phyloP scores from a whole-genome alignment of 2,888 invertebrate genomes.

The Carcina quercana region DNA sequence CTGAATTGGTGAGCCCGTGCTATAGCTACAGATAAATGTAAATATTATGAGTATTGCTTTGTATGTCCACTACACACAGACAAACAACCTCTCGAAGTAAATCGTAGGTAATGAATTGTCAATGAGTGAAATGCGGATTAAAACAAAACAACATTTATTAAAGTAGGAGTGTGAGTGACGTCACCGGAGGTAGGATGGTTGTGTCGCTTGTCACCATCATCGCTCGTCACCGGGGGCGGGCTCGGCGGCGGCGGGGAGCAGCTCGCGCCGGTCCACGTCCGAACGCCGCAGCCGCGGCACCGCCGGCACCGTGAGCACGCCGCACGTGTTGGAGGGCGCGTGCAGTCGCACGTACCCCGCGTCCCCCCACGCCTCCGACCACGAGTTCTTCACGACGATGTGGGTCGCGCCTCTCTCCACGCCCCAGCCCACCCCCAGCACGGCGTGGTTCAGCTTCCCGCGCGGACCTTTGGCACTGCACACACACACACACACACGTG shows the following conservation, averaged over 20 bases:
- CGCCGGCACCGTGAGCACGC: slow-evolving; percentile 42
- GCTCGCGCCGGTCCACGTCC: slow-evolving; percentile 32
- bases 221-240: slow-evolving; percentile 8
- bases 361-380: slow-evolving; percentile 47
- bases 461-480: slow-evolving; percentile 30
- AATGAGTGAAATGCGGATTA: background rate
- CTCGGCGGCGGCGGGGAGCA: slow-evolving; percentile 3
- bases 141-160: background rate
- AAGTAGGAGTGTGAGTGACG: background rate
- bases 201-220: slow-evolving; percentile 2
- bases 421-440: slow-evolving; percentile 58
- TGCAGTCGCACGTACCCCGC: slow-evolving; percentile 45
- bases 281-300: slow-evolving; percentile 36
- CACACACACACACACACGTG: slow-evolving; percentile 1
- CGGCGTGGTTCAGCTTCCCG: slow-evolving; percentile 39
- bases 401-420: slow-evolving; percentile 34
- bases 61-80: background rate
- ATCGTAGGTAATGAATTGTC: background rate
- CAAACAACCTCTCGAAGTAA: background rate
- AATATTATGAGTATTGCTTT: background rate
- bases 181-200: background rate
- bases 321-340: slow-evolving; percentile 50
- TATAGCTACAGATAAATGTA: too few species aligned
- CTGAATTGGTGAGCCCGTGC: too few species aligned
- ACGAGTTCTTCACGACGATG: slow-evolving; percentile 59